Conservation (phyloP, 2,888 invertebrate genomes). For the Tachystola acroxantha region DNA sequence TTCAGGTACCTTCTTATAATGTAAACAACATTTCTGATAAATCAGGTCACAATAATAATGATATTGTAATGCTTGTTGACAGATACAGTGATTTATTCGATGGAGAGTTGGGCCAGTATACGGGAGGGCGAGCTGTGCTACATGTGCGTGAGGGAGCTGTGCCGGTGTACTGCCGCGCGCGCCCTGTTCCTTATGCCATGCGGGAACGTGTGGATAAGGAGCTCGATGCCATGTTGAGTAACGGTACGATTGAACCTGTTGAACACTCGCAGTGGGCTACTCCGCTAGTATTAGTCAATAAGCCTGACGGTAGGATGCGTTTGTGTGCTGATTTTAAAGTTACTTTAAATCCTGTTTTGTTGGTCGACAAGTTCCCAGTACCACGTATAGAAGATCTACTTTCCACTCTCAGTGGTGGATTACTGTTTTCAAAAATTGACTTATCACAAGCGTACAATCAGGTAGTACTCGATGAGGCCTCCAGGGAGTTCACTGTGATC, state of each 20-base stretch:
- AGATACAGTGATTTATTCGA: constrained; percentile 2
- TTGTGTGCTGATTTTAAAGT: constrained; percentile 20
- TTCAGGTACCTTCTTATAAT: constrained; percentile 6
- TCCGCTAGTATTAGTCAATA: constrained; percentile 7
- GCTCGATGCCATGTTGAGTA: too few relatives aligned
- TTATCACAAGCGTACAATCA: too few relatives aligned
- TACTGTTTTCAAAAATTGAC: too few relatives aligned
- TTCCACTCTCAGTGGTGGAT: background rate
- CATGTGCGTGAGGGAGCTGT: constrained; percentile 10
- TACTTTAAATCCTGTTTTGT: constrained; percentile 13
- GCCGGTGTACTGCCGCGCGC: constrained; percentile 11
- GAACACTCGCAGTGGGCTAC: constrained; percentile 9
- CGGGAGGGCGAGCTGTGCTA: constrained; percentile 4
- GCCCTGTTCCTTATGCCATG: constrained; percentile 5
- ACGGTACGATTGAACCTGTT: too few relatives aligned
- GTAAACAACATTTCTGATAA: too few relatives aligned
- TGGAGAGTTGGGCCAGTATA: constrained; percentile 8
- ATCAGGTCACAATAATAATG: background rate
- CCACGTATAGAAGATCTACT: constrained; percentile 9
- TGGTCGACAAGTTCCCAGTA: constrained; percentile 7
- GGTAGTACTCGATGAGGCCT: too few relatives aligned
- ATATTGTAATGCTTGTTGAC: background rate
- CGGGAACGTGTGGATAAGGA: background rate
- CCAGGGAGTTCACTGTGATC: too few relatives aligned
- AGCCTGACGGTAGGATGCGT: constrained; percentile 7